Evolutionary conservation across 2,113 vertebrate genomes (phyloP), one percentile per base, ranked within the genome.

Genomic region (Bos javanicus): DNA sequence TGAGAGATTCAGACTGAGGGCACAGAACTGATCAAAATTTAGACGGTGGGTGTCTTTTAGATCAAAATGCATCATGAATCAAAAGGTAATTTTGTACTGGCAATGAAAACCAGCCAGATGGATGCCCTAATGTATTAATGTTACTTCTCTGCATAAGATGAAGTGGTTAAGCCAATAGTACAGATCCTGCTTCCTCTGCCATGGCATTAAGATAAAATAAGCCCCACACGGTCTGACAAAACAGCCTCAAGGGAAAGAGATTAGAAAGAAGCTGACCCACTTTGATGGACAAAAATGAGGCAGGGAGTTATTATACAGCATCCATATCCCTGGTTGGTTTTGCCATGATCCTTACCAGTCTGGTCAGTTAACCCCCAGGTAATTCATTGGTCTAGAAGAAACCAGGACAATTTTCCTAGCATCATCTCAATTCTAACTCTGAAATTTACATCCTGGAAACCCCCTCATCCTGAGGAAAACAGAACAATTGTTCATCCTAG

Each of bases 81-180:
- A 96, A 96, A 98, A 96, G 64, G 74, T 76, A 96, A 87, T 92
- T 84, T 96, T 96, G 87, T 60, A 67, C 71, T 86, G 15, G 82
- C n/a, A 60, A 59, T 90, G 67, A 96, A 95, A 81, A 46, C 39
- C 74, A 96, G 94, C 13, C 80, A 92, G 80, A 89, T 85, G 64
- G 92, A 17, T 64, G 46, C n/a, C 59, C 62, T 95, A 90, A 74
- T 81, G 21, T 76, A 94, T 84, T 93, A 62, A 83, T 28, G 10
- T 81, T 90, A 96, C 25, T 80, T 94, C 57, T n/a, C 39, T 80
- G 13, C 6, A 52, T 87, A 87, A 92, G 26, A 98, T 87, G 39
- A 95, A 96, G 80, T 56, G 8, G 25, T 76, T 96, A 87, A 92
- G 30, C 21, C 33, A 90, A 56, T 26, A 90, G 7, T 67, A 64